Base-by-base conservation (phyloP, 1,140 invertebrate genomes). In the Caerostris extrusa region DNA sequence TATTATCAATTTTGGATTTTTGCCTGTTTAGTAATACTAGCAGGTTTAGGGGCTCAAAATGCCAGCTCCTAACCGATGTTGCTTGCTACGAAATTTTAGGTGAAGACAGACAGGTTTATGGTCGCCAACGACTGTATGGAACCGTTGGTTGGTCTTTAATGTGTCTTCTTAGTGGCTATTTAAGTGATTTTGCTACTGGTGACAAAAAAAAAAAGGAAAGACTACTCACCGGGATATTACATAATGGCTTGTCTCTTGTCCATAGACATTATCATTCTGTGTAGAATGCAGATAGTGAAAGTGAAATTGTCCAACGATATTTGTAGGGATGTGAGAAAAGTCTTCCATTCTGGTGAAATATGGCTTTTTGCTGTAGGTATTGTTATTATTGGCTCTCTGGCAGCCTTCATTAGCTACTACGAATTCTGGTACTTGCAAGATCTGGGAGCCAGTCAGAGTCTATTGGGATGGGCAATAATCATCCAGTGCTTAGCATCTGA, bases 401-500 rank as follows among this genome's bases (percentile, higher is more conserved):
- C 98, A 0, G 98, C 97, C 0, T 95, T 98, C 0, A 96, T 98
- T n/a, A 98, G 98, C 98, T 97, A 98, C 93, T 99, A 98, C 95
- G 96, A 98, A 10, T 96, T 95, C 92, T 95, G 95, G 95, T 95
- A 95, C 91, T 94, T 96, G 6, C 86, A 94, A 64, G 95, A 94
- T 7, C 77, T 95, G 8, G 94, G 90, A 19, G 90, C 67, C 3
- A 60, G 34, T 17, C 95, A 98, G 96, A 98, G 98, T 0, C 95
- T 99, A 3, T 97, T 99, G 96, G 98, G 98, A 3, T 95, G 97
- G 2, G 97, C 97, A 4, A 97, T 97, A 95, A 97, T 97, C 4
- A 97, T 98, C 85, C 98, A 98, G 95, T 98, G 97, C 94, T 97
- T 98, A 95, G 96, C 97, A 56, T 98, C 98, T n/a, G 98, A 99